Evolutionary conservation across 2,888 invertebrate genomes (phyloP).

Genomic region (Drosophila incognita): DNA sequence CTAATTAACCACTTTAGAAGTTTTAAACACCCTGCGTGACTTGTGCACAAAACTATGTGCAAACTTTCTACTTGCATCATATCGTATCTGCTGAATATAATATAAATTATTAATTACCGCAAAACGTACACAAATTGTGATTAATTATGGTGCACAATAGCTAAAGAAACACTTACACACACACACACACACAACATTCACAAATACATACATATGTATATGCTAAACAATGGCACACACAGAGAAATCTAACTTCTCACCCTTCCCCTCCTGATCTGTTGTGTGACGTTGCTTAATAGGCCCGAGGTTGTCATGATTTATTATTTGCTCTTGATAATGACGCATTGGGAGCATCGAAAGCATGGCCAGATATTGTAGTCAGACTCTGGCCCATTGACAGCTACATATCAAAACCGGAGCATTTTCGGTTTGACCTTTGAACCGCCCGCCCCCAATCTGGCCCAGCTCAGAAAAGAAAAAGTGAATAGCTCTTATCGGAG

Average conservation of each 20-base stretch:
- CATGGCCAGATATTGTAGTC: slow-evolving; percentile 13
- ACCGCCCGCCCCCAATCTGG: slow-evolving; percentile 19
- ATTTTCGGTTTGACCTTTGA: slow-evolving; percentile 72
- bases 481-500: slow-evolving; percentile 74
- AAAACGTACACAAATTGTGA: slow-evolving; percentile 74
- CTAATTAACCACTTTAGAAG: slow-evolving; percentile 60
- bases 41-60: slow-evolving; percentile 37
- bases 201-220: slow-evolving; percentile 7
- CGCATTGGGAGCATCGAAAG: slow-evolving; percentile 48
- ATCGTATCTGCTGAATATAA: slow-evolving; percentile 45
- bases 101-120: slow-evolving; percentile 73
- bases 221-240: slow-evolving; percentile 50
- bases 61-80: slow-evolving; percentile 31
- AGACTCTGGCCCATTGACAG: slow-evolving; percentile 66
- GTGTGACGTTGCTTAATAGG: slow-evolving; percentile 45
- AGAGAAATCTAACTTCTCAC: neutral
- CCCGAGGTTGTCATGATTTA: slow-evolving; percentile 68
- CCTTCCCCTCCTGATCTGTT: slow-evolving; percentile 10
- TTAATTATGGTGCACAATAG: slow-evolving; percentile 71
- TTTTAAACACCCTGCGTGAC: slow-evolving; percentile 44
- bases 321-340: slow-evolving; percentile 79
- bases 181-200: slow-evolving; percentile 14
- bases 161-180: slow-evolving; percentile 34
- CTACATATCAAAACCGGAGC: slow-evolving; percentile 73
- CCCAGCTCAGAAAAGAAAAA: slow-evolving; percentile 12